Evolutionary conservation across 2,888 invertebrate species (phyloP), one percentile per base, ranked within the genome.

Genomic region (Prenolepis imparis): DNA sequence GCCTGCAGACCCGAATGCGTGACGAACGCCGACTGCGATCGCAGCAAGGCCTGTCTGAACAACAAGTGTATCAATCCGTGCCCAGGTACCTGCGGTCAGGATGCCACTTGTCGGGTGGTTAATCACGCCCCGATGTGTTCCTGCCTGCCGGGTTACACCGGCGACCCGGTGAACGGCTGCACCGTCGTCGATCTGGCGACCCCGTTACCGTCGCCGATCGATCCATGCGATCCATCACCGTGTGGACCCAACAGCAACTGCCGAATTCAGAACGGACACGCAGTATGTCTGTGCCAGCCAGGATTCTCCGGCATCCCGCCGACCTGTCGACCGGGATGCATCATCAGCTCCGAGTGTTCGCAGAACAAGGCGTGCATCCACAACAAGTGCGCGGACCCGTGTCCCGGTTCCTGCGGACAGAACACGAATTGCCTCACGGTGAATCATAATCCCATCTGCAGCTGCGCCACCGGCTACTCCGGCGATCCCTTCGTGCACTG

Each of bases 51-150:
- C 73, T 98, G 98, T 93, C 95, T 97, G 36, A 97, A 97, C 93
- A 97, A 97, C 92, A 98, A 98, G 95, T 98, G 98, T 93, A 95
- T 96, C 85, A 97, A 98, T 95, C 98, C 98, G 28, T 98, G 98
- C 92, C 96, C 97, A 74, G 97, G 97, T 84, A 97, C 97, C 28
- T 98, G 98, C 94, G 98, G 98, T 9, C 95, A 97, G 36, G 97
- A 97, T 92, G 97, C 98, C 0, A 96, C 97, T 88, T 98, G 98
- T 92, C 96, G 96, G 84, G 98, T 98, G 39, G 96, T 97, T 63
- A 98, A 98, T 95, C 98, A 98, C 92, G 96, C 97, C 9, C 98
- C 98, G 32, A 96, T 97, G 66, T 98, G 98, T 93, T 96, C 96
- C 86, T 98, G 98, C 93, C 95, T 97, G 48, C 96, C 97, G 24